phyloP scores from a whole-genome alignment of 2,113 vertebrate genomes.

The Oncorhynchus tshawytscha region DNA sequence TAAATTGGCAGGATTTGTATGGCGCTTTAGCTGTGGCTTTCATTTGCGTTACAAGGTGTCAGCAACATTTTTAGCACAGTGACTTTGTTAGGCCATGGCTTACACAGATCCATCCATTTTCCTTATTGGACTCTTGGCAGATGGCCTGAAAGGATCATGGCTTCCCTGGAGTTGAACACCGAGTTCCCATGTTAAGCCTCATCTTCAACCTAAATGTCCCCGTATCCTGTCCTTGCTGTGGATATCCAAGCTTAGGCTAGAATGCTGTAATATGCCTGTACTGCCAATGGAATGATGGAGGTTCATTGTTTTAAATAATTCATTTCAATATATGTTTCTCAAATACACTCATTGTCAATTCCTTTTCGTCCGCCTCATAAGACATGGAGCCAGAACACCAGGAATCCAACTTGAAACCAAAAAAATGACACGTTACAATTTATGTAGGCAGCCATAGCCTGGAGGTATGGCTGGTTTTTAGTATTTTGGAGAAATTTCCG shows the following conservation, averaged over 20 bases:
- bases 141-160: conserved; percentile 51
- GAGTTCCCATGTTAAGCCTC: conserved; percentile 50
- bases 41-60: conserved; percentile 56
- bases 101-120: conserved; percentile 49
- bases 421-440: conserved; percentile 71
- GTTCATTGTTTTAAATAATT: background rate
- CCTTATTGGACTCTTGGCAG: conserved; percentile 63
- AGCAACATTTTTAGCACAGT: conserved; percentile 50
- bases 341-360: conserved; percentile 29
- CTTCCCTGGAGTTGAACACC: conserved; percentile 43
- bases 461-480: conserved; percentile 53
- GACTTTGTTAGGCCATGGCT: conserved; percentile 53
- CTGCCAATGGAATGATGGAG: background rate
- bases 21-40: conserved; percentile 45
- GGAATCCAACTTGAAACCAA: conserved; percentile 53
- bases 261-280: background rate
- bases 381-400: conserved; percentile 49
- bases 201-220: conserved; percentile 41
- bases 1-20: conserved; percentile 57
- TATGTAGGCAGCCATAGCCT: conserved; percentile 63
- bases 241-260: conserved; percentile 29
- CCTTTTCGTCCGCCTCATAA: conserved; percentile 44
- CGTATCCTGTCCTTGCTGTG: conserved; percentile 38
- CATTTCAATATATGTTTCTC: background rate
- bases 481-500: conserved; percentile 65